A percentile compares a stretch with the other conserved stretches of the same genome.
Evolutionary conservation across 2,888 invertebrate species (phyloP).

Genomic region (Dynastes grantii): DNA sequence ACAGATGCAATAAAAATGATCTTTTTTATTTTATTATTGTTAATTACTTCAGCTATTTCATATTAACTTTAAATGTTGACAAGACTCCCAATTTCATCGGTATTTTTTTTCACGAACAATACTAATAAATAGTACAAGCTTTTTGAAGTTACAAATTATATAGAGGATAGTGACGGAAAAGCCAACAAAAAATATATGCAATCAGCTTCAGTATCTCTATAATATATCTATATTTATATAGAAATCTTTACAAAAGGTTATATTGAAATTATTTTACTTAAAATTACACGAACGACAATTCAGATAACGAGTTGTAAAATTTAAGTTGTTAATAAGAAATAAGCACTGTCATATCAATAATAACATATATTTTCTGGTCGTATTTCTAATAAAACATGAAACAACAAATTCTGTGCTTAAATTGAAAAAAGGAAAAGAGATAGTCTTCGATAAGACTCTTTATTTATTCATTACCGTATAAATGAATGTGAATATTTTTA

Average conservation of each 20-base stretch:
- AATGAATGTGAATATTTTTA: constrained; percentile 53
- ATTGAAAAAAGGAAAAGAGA: constrained; percentile 10
- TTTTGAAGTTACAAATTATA: not conserved
- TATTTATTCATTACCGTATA: constrained; percentile 48
- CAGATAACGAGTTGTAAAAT: constrained; percentile 5
- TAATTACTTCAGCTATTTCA: too few relatives aligned
- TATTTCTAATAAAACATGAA: constrained; percentile 1
- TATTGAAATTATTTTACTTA: too few relatives aligned
- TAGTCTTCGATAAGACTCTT: constrained; percentile 25
- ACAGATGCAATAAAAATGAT: not conserved
- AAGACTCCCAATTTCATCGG: not conserved
- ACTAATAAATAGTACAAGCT: constrained; percentile 1
- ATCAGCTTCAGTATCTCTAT: not conserved
- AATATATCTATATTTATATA: constrained; percentile 5
- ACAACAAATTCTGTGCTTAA: constrained; percentile 3
- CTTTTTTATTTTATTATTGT: too few relatives aligned
- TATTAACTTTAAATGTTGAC: too few relatives aligned
- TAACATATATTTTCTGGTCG: constrained; percentile 29
- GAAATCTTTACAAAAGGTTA: not conserved
- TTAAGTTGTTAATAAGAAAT: constrained; percentile 24
- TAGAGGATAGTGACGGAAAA: not conserved
- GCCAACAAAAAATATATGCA: not conserved
- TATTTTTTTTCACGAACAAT: not conserved
- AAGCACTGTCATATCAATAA: constrained; percentile 43
- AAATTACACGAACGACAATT: not conserved